phyloP scores from a whole-genome alignment of 2,797 vertebrate species.

The Pseudotriccus pelzelni region DNA sequence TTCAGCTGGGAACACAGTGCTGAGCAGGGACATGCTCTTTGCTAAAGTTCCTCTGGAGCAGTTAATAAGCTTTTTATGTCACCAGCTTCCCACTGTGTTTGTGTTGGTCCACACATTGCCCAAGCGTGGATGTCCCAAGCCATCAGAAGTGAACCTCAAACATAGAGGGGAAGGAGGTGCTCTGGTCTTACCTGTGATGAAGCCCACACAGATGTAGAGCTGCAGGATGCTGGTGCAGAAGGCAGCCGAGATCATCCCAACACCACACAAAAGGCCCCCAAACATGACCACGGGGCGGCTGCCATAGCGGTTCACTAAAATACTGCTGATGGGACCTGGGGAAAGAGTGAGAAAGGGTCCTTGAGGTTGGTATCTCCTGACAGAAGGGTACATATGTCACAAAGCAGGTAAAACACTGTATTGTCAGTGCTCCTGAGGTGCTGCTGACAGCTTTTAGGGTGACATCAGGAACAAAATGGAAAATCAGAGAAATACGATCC shows the following conservation, averaged over 20 bases:
- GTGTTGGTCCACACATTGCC: background rate
- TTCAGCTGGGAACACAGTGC: accelerated
- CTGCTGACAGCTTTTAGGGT: background rate
- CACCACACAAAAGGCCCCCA: slow-evolving; percentile 80
- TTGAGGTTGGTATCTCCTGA: background rate
- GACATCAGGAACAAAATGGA: background rate
- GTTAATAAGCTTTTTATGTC: background rate
- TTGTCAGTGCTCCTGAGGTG: background rate
- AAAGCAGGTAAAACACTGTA: background rate
- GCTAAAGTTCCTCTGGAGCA: background rate
- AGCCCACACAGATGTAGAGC: slow-evolving; percentile 82
- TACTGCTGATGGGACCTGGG: slow-evolving; percentile 83
- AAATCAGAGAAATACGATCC: background rate
- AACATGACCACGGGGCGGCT: slow-evolving; percentile 83
- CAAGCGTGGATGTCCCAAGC: background rate
- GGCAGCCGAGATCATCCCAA: slow-evolving; percentile 80
- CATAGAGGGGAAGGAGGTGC: accelerated
- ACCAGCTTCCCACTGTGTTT: accelerated
- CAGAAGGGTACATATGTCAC: background rate
- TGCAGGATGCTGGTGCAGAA: slow-evolving; percentile 83
- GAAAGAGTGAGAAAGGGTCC: background rate
- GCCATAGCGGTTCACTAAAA: slow-evolving; percentile 81
- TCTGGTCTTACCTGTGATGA: slow-evolving; percentile 81
- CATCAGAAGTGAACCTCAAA: background rate
- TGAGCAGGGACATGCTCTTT: background rate